phyloP scores from a whole-genome alignment of 2,113 vertebrate genomes.

The Morone saxatilis region DNA sequence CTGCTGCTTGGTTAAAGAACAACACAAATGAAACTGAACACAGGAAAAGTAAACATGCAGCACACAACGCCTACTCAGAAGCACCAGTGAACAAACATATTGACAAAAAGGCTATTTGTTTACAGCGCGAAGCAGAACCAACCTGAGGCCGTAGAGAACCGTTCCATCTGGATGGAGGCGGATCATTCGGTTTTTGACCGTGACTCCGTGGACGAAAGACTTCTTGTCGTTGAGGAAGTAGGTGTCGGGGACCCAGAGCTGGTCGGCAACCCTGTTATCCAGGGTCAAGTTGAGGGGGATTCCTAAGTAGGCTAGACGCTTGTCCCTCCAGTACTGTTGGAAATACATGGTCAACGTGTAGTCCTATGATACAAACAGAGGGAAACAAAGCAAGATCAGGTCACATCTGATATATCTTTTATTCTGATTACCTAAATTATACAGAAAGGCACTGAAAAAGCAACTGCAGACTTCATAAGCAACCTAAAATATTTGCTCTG shows the following conservation, averaged over 20 bases:
- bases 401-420: background rate
- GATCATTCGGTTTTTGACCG: conserved; percentile 97
- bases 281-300: conserved; percentile 95
- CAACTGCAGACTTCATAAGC: conserved; percentile 4
- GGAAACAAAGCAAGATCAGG: background rate
- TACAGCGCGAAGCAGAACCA: conserved; percentile 33
- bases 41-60: background rate
- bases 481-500: background rate
- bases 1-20: background rate
- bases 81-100: background rate
- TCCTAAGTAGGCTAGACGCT: conserved; percentile 93
- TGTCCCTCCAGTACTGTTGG: conserved; percentile 97
- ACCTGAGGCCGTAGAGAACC: conserved; percentile 96
- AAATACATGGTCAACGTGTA: conserved; percentile 98
- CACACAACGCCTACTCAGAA: background rate
- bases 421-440: background rate
- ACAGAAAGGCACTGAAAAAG: background rate
- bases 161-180: conserved; percentile 95
- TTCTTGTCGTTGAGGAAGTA: conserved; percentile 99
- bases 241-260: conserved; percentile 97
- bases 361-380: conserved; percentile 83
- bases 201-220: conserved; percentile 96
- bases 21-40: background rate
- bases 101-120: background rate
- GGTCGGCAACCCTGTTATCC: conserved; percentile 95